Conservation (phyloP, 1,140 invertebrate species). For the Harpegnathos saltator region DNA sequence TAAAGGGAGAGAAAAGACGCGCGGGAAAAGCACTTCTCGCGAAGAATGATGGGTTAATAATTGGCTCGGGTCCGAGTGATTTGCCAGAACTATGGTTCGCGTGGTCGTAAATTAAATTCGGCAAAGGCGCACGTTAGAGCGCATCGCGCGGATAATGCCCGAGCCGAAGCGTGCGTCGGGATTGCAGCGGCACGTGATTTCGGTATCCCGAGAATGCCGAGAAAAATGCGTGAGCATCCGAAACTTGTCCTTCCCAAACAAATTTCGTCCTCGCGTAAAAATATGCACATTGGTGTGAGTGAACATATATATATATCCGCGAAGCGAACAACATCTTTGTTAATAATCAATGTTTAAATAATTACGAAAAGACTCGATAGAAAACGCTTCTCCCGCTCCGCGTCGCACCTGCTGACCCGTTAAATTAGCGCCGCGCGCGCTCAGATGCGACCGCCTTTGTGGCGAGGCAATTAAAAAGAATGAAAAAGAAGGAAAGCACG, state of each 20-base stretch:
- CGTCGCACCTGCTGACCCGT: background rate
- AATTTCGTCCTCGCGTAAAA: no score
- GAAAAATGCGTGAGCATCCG: no score
- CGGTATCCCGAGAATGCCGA: no score
- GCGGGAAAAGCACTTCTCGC: conserved; percentile 1
- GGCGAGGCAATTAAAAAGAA: conserved; percentile 31
- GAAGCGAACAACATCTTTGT: no score
- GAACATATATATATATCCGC: no score
- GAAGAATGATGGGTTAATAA: conserved; percentile 49
- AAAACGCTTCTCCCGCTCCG: background rate
- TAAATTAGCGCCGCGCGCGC: background rate
- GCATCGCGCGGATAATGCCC: background rate
- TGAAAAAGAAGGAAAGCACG: no score
- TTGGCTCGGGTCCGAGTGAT: conserved; percentile 17
- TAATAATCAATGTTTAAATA: no score
- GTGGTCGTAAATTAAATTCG: conserved; percentile 24
- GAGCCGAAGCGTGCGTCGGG: background rate
- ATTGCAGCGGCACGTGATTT: no score
- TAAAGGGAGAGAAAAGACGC: background rate
- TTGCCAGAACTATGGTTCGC: background rate
- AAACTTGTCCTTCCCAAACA: no score
- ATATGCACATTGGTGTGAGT: no score
- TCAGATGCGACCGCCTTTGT: conserved; percentile 4
- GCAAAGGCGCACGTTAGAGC: background rate
- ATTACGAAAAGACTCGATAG: background rate